Percentiles rank a stretch among this genome's conserved stretches.
Conservation (phyloP, 2,888 invertebrate genomes). For the Amblyteles armatorius region DNA sequence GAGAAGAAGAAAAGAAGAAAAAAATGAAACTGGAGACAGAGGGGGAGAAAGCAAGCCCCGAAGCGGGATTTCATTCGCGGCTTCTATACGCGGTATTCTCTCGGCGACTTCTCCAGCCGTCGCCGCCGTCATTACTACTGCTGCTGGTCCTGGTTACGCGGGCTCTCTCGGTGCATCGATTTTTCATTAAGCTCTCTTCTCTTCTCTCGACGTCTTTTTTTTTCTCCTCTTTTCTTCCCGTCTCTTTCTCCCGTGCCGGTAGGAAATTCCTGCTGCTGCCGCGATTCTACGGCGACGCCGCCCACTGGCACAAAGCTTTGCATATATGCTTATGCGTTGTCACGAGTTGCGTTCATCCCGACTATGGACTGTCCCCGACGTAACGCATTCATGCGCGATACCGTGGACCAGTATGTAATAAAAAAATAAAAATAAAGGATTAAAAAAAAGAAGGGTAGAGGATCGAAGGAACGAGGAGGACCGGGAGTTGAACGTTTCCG, state of each 20-base stretch:
- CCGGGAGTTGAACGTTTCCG: conserved; percentile 37
- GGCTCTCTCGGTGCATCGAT: conserved; percentile 73
- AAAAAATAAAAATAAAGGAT: conserved; percentile 14
- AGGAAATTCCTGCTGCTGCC: conserved; percentile 46
- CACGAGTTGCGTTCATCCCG: conserved; percentile 48
- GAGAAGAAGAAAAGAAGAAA: conserved; percentile 11
- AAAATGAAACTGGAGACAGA: conserved; percentile 1
- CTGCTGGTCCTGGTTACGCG: conserved; percentile 27
- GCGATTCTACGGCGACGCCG: conserved; percentile 63
- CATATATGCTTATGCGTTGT: conserved; percentile 59
- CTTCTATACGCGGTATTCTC: conserved; percentile 48
- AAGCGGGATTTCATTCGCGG: conserved; percentile 60
- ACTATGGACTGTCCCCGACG: conserved; percentile 35
- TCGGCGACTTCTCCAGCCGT: conserved; percentile 61
- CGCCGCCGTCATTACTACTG: conserved; percentile 46
- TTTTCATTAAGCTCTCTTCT: conserved; percentile 76
- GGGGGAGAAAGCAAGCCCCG: conserved; percentile 42
- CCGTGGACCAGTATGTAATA: neutral
- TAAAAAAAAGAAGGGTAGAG: neutral
- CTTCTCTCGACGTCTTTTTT: conserved; percentile 22
- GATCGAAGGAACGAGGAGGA: neutral
- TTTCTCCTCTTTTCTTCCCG: conserved; percentile 66
- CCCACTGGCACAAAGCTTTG: conserved; percentile 53
- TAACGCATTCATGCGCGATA: conserved; percentile 23
- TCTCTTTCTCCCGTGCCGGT: conserved; percentile 55